Conservation (phyloP, 2,113 vertebrate genomes). For the Cavia porcellus region DNA sequence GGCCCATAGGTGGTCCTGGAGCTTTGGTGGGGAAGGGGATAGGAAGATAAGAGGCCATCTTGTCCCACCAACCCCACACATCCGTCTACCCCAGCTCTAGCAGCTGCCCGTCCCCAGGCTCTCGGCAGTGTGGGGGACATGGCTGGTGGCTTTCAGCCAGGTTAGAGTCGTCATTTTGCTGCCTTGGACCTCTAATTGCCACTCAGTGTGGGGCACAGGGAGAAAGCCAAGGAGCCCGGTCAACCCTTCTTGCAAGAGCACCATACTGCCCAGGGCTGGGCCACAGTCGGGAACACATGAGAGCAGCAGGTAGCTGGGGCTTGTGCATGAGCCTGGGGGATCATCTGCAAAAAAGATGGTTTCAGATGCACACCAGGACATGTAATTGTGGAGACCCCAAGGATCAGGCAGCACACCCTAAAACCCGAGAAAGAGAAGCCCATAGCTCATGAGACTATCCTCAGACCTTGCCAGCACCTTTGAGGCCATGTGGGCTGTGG, state of each 20-base stretch:
- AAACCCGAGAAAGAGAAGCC: background rate
- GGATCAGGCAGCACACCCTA: background rate
- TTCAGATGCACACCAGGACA: fast-evolving
- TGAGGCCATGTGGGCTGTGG: background rate
- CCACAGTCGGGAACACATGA: background rate
- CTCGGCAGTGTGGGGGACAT: slow-evolving; percentile 23
- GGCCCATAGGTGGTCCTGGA: background rate
- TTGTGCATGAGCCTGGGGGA: background rate
- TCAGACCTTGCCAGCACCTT: background rate
- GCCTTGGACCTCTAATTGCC: slow-evolving; percentile 70
- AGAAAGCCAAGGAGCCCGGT: background rate
- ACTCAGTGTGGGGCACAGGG: slow-evolving; percentile 64
- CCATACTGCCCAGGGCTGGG: background rate
- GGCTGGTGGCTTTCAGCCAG: slow-evolving; percentile 65
- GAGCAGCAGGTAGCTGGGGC: background rate
- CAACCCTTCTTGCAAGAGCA: slow-evolving; percentile 1
- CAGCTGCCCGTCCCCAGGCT: fast-evolving
- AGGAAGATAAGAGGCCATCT: slow-evolving; percentile 53
- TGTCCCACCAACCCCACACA: slow-evolving; percentile 81
- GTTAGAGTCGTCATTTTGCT: slow-evolving; percentile 76
- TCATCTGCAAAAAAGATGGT: fast-evolving
- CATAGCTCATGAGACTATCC: background rate
- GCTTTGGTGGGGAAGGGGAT: background rate
- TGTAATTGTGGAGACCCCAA: background rate
- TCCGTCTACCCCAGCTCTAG: slow-evolving; percentile 6